Evolutionary conservation across 2,888 invertebrate species (phyloP), one percentile per base, ranked within the genome.

Genomic region (Drosophila kanekoi): DNA sequence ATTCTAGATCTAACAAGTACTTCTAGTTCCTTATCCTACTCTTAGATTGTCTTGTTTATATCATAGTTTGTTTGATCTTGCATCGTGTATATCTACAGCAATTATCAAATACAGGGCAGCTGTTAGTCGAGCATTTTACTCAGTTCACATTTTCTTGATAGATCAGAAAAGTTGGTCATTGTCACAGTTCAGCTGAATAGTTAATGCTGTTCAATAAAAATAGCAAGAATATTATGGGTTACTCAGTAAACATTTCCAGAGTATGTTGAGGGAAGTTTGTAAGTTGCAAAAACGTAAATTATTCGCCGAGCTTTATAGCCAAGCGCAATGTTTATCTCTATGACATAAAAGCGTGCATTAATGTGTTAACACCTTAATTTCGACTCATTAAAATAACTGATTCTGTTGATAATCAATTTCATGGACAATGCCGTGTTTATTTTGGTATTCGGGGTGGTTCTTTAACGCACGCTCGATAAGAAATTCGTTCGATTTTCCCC

Each of bases 321-420:
- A 18, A 41, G 20, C 32, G 9, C 43, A 72, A 73, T 67, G 53
- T 41, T 62, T 58, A 51, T 37, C 47, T 52, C 32, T 40, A 23
- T 23, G 47, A 60, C 57, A 73, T 73, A 51, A 11, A 41, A 49
- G 23, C 43, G 35, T 37, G 37, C 23, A 38, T 41, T 48, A 20
- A 59, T 64, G 70, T 70, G 70, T 65, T 70, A 70, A 61, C 76
- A 65, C 60, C 66, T 57, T 41, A 48, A 33, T 40, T 51, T 43
- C 38, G 23, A 61, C 44, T 56, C 53, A 61, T 58, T 54, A 41
- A 69, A 60, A 49, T 64, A 56, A 54, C 16, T 6, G 35, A 53
- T 74, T 13, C 64, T 70, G 65, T 75, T 73, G 76, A 75, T 70
- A 65, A 61, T 74, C 57, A 75, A 70, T 70, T 65, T 65, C 76